Conservation (phyloP, 2,888 invertebrate genomes). For the Cephus nigrinus region DNA sequence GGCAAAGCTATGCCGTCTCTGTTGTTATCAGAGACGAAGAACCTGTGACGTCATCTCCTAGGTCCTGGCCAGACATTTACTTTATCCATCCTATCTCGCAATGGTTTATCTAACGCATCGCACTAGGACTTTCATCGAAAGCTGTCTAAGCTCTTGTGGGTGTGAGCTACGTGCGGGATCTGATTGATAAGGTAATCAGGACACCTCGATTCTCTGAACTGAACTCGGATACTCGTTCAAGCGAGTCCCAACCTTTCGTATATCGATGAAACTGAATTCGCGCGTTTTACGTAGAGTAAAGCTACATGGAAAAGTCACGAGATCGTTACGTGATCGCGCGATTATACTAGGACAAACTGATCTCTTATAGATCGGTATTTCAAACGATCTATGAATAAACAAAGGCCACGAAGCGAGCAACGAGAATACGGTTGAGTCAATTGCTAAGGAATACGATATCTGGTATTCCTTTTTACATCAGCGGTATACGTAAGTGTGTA, state of each 20-base stretch:
- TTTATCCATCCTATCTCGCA: background rate
- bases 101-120: background rate
- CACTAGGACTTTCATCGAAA: background rate
- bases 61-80: background rate
- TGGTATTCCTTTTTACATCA: background rate
- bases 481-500: background rate
- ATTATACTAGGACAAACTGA: background rate
- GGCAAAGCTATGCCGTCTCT: constrained; percentile 57
- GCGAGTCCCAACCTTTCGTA: background rate
- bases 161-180: background rate
- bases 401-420: background rate
- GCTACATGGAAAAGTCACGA: too few species aligned
- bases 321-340: too few species aligned
- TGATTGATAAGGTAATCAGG: background rate
- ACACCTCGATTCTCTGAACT: background rate
- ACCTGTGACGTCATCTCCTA: constrained; percentile 52
- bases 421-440: background rate
- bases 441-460: background rate
- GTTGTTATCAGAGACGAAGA: constrained; percentile 59
- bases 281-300: too few species aligned
- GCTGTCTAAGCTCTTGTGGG: background rate
- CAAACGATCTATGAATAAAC: background rate
- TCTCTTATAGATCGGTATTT: background rate
- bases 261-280: background rate
- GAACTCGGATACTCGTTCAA: background rate